These are phyloP conservation scores for Ophonus ardosiacus DNA, from an alignment of 2,888 invertebrate species.

Conservation along the genomic window DNA sequence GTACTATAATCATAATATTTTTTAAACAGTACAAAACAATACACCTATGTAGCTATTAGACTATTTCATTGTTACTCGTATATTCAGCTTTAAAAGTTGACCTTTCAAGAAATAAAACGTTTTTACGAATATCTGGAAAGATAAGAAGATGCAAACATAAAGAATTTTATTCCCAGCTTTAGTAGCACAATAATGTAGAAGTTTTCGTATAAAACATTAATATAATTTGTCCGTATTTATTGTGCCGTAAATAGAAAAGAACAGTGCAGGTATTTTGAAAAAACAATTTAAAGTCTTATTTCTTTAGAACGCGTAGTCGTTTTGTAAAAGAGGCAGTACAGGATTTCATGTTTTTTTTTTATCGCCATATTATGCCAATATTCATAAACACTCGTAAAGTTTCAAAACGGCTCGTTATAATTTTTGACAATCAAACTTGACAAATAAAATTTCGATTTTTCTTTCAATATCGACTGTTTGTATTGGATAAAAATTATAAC, in stretches of 20 bases:
- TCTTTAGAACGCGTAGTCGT: too few relatives aligned
- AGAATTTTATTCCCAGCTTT: neutral
- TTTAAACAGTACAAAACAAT: neutral
- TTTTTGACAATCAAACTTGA: too few relatives aligned
- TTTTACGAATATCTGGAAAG: neutral
- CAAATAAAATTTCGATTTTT: too few relatives aligned
- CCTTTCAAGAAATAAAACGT: neutral
- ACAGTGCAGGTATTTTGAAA: too few relatives aligned
- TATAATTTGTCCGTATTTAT: neutral
- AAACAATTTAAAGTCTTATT: too few relatives aligned
- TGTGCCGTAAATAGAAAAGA: too few relatives aligned
- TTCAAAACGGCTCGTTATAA: too few relatives aligned
- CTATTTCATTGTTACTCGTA: neutral
- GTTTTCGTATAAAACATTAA: neutral
- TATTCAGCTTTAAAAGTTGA: neutral
- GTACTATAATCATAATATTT: neutral
- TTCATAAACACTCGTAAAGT: too few relatives aligned
- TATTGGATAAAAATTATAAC: too few relatives aligned
- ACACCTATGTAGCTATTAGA: neutral
- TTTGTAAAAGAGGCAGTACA: neutral
- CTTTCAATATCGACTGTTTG: too few relatives aligned
- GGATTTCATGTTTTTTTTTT: neutral
- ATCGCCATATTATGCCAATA: too few relatives aligned
- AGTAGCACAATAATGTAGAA: neutral
- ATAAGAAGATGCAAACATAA: neutral